Evolutionary conservation across 2,797 vertebrate species (phyloP), one percentile per base, ranked within the genome.

Genomic region (Mycteria americana): DNA sequence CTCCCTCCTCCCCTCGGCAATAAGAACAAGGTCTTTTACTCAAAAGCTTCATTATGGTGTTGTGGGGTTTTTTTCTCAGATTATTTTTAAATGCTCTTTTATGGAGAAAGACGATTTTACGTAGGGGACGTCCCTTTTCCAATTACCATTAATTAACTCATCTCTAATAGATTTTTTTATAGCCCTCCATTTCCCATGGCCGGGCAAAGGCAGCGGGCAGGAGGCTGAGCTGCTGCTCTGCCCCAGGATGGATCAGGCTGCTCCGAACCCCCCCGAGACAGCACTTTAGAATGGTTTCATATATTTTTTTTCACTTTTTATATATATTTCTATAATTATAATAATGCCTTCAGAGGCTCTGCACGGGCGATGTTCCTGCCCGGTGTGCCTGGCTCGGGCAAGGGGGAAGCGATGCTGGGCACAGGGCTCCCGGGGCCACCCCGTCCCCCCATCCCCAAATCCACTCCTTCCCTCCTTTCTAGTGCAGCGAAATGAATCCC

Each of bases 131-230:
- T 94, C 88, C 57, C 93, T 92, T 84, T 92, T 95, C 85, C 94
- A 94, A 94, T 96, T 96, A 90, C 76, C 68, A 86, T 91, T 96
- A 92, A 96, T 92, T 93, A 95, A 95, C 85, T 95, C 82, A 93
- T 91, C 65, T 85, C 37, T 92, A 76, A 93, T 81, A 67, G 91
- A 33, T 33, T 84, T 96, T 87, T 85, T 87, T 31, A 51, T 41
- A 94, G 68, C 60, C 56, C 16, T 96, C 21, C 16, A 16, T 94
- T 93, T 96, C 83, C 87, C 8, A 2, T 60, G 77, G 76, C 63
- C 3, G 0, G 35, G 76, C 56, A 27, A 73, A 91, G 28, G 68
- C 3, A 4, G 6, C 0, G 4, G 63, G 57, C 68, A 59, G 48
- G 46, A 70, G 60, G 45, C 51, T 50, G 87, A 85, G 60, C 50